Base-by-base conservation (phyloP, 2,797 vertebrate genomes). In the Acanthiza pusilla region DNA sequence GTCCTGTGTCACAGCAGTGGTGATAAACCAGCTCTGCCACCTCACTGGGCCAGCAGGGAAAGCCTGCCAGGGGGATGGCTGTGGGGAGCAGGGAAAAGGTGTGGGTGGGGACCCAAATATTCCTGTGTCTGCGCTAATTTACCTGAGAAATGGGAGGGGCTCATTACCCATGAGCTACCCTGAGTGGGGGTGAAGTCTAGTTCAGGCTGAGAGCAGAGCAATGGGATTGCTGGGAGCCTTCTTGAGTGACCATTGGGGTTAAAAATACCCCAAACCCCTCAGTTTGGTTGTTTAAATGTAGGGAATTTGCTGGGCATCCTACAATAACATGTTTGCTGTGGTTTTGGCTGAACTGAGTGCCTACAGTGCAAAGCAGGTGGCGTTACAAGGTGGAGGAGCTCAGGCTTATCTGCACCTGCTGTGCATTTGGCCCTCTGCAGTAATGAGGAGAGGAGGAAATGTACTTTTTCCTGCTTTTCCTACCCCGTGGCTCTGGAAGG, bases 361-460 rank as follows among this genome's bases (percentile, higher is more conserved):
- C 27, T 74, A 0, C 67, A 68, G n/a, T 25, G 38, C 48, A 72
- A 66, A 84, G 66, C 47, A 88, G 68, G 62, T 83, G 78, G 61
- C 68, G 40, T 11, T 78, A 66, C 20, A 65, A 72, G 58, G 70
- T 75, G 73, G 70, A 84, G 58, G n/a, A 90, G 48, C n/a, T 86
- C 43, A 9, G 55, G 50, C 40, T 73, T 75, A 47, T 81, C 89
- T 94, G 77, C 40, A 62, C 54, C 71, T 90, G 92, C 77, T 91
- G 84, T 65, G 74, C 43, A 38, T 91, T 92, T 85, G 70, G 79
- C 82, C 80, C 25, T 32, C 18, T 86, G 82, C 47, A 88, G 51
- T 21, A 61, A 75, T 12, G n/a, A 68, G 45, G 19, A 45, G 57
- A 53, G 88, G 45, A 82, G 79, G 38, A 91, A 85, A 81, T 50